These are phyloP conservation scores for Folsomia manolachei DNA, from an alignment of 2,888 invertebrate genomes.

Conservation along the genomic window DNA sequence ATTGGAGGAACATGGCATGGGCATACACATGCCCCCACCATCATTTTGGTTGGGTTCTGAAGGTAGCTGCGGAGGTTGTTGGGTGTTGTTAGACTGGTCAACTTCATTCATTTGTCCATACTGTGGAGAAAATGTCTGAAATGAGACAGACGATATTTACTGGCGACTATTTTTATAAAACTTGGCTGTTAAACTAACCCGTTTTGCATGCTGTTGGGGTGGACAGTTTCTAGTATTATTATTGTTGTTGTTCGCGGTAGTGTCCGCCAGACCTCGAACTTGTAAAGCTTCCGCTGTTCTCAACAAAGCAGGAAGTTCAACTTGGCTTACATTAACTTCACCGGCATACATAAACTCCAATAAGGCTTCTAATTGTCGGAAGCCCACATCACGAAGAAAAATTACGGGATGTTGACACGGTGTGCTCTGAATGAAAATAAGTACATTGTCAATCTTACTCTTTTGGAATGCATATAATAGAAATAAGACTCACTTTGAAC, in stretches of 20 bases:
- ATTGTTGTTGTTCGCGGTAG: conserved; percentile 49
- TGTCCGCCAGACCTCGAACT: conserved; percentile 84
- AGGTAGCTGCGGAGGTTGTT: conserved; percentile 17
- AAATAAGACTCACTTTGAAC: conserved; percentile 66
- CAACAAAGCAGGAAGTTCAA: conserved; percentile 83
- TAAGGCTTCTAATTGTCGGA: conserved; percentile 71
- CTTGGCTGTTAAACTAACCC: not conserved
- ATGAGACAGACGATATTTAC: not conserved
- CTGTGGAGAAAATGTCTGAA: conserved; percentile 39
- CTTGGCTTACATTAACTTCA: conserved; percentile 86
- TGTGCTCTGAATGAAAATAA: conserved; percentile 62
- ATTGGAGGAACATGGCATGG: too few species aligned
- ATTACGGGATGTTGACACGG: conserved; percentile 82
- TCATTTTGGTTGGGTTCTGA: conserved; percentile 1
- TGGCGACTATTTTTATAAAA: too few species aligned
- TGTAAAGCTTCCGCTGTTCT: conserved; percentile 89
- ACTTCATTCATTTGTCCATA: conserved; percentile 27
- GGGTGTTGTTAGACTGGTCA: conserved; percentile 21
- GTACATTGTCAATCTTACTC: not conserved
- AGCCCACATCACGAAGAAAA: conserved; percentile 79
- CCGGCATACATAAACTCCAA: conserved; percentile 84
- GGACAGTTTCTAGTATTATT: conserved; percentile 21
- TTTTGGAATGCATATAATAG: not conserved
- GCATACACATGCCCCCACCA: too few species aligned
- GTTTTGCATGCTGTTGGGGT: conserved; percentile 1